These are phyloP conservation scores for Hanleya hanleyi DNA, from an alignment of 2,888 invertebrate genomes.

Conservation along the genomic window DNA sequence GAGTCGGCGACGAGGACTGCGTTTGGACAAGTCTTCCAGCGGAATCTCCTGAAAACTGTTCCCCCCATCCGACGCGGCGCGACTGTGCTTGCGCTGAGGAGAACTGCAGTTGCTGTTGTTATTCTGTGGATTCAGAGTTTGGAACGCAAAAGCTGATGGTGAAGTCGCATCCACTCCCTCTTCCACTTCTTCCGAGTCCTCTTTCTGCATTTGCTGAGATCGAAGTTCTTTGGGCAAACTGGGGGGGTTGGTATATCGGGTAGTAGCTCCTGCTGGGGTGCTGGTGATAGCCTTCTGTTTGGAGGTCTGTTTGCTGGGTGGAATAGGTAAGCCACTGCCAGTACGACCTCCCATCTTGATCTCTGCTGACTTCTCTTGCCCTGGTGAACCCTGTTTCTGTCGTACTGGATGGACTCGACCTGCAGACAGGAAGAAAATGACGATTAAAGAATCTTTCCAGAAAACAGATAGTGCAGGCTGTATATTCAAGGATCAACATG, in stretches of 20 bases:
- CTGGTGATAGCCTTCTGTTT: constrained; percentile 33
- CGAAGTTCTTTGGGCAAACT: not conserved
- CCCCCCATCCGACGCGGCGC: constrained; percentile 41
- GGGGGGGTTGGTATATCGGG: constrained; percentile 10
- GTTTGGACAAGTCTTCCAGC: constrained; percentile 67
- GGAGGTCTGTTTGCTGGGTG: constrained; percentile 22
- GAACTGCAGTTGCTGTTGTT: not conserved
- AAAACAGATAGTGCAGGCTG: no score
- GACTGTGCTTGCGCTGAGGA: constrained; percentile 34
- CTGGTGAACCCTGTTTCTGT: not conserved
- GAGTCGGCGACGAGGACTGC: constrained; percentile 31
- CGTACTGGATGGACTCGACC: not conserved
- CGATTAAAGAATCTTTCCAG: no score
- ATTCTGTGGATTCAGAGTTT: constrained; percentile 52
- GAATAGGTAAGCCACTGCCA: not conserved
- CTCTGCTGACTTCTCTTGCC: not conserved
- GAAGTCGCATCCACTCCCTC: constrained; percentile 61
- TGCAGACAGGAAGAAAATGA: no score
- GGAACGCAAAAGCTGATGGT: constrained; percentile 62
- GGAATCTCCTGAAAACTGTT: constrained; percentile 68
- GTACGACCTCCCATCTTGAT: not conserved
- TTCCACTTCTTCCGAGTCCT: constrained; percentile 46
- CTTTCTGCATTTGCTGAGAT: not conserved
- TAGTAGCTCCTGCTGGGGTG: constrained; percentile 15
- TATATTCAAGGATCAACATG: no score